Base-by-base conservation (phyloP, 2,888 invertebrate species). In the Stenodema calcarata region DNA sequence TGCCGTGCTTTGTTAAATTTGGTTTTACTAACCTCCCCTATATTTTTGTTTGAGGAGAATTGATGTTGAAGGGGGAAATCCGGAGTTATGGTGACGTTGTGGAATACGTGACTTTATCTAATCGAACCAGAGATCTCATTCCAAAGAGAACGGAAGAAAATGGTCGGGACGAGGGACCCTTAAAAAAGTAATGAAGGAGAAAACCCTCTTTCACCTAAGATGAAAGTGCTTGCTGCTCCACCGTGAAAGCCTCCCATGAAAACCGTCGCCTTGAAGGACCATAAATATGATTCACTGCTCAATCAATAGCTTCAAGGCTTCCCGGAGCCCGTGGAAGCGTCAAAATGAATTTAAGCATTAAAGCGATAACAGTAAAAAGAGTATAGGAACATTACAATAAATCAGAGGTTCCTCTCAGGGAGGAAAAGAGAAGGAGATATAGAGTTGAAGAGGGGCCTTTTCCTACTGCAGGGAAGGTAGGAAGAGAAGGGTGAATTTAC, bases 321-420 rank as follows among this genome's bases (percentile, higher is more conserved):
- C 42, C 44, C 28, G 35, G 50, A 69, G 62, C 70, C 70, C 41
- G 50, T 47, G 27, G 50, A 54, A 28, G 30, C 87, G 86, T 87
- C 87, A 87, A 86, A 87, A 87, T 87, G 87, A 86, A 87, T 87
- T 87, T 87, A 86, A 87, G 87, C 87, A 87, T 87, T 87, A 87
- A 87, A 87, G 87, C 87, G 87, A 87, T 87, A 87, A 86, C 87
- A 80, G 87, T 47, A 47, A 86, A 87, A 87, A 87, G 87, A 87
- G 87, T 86, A 86, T 86, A 50, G 54, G 87, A 73, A 82, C 87
- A 87, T 87, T 86, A 87, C 86, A 80, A 86, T 87, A 87, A 87
- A 87, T 87, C 87, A 87, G 81, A 76, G 80, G 54, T 50, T 80
- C 62, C 23, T 80, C 80, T 54, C 50, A 80, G 80, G 16, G 44